Percentiles rank a stretch among this genome's conserved stretches.
These are phyloP conservation scores for Agonum fuliginosum DNA, from an alignment of 2,888 invertebrate genomes.

Conservation along the genomic window DNA sequence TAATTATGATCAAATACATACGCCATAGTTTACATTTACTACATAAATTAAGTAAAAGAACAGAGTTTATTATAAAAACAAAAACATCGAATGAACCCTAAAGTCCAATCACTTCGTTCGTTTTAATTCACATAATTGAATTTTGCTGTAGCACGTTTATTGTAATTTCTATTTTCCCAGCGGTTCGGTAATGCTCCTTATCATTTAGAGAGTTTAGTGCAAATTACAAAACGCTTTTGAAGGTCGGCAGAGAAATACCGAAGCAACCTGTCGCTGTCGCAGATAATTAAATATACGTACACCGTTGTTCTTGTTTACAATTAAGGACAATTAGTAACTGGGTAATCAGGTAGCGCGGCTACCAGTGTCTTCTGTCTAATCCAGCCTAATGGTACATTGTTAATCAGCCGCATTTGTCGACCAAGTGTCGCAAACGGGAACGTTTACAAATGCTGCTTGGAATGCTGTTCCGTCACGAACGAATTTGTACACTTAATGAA, in stretches of 20 bases:
- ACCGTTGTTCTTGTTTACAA: slow-evolving; percentile 42
- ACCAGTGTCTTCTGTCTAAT: slow-evolving; percentile 40
- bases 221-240: slow-evolving; percentile 30
- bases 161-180: neutral
- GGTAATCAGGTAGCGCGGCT: slow-evolving; percentile 52
- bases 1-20: too few relatives aligned
- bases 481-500: too few relatives aligned
- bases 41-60: too few relatives aligned
- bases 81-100: too few relatives aligned
- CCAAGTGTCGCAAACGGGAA: slow-evolving; percentile 7
- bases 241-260: slow-evolving; percentile 11
- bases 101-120: neutral
- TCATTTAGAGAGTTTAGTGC: slow-evolving; percentile 8
- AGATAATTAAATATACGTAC: slow-evolving; percentile 41
- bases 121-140: neutral
- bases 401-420: slow-evolving; percentile 41
- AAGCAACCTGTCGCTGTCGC: slow-evolving; percentile 7
- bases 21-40: too few relatives aligned
- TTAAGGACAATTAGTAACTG: slow-evolving; percentile 52
- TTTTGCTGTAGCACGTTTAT: too few relatives aligned
- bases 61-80: too few relatives aligned
- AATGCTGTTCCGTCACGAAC: neutral
- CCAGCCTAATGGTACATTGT: slow-evolving; percentile 35
- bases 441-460: neutral
- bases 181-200: slow-evolving; percentile 15